Base-by-base conservation (phyloP, 2,113 vertebrate species). In the Chunga burmeisteri region DNA sequence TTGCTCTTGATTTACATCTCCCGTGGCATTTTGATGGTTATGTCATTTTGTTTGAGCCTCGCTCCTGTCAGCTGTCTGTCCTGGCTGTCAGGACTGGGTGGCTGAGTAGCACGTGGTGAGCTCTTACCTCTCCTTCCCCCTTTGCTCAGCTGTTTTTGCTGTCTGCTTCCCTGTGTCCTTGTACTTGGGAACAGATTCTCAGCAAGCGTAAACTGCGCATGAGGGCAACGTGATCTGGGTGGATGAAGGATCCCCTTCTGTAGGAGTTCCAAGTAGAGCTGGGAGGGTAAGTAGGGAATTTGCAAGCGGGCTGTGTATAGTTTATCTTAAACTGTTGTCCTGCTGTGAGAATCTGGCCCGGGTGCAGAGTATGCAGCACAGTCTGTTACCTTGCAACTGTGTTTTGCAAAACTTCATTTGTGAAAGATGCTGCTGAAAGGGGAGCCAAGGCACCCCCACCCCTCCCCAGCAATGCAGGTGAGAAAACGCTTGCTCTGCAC, bases 1-100 rank as follows among this genome's bases (percentile, higher is more conserved):
- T 97, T 97, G 97, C 93, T 91, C 91, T 96, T 97, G 97, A 98
- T 97, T 95, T 96, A 96, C 89, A 86, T 95, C 96, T 91, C 96
- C 91, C 46, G 2, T 96, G 97, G 96, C 86, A 91, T 87, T 96
- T 96, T 65, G 91, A 65, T 93, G 94, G 94, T 98, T 97, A 97
- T 97, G 97, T 98, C 97, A 96, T 96, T 95, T 91, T 92, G 94
- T 88, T 81, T 96, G 94, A 95, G 94, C 87, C 94, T 68, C 70
- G 72, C 90, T 82, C 90, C 47, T 61, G 81, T 97, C 97, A 98
- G 96, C 96, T 97, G 97, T 95, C 97, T 50, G 87, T 97, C 93
- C 93, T 97, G 96, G 96, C 96, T 96, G 67, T 88, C 83, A 86
- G 87, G 93, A 46, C 74, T 81, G 3, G 1, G 94, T 93, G 80